Percentiles rank a stretch among this genome's conserved stretches.
Evolutionary conservation across 2,797 vertebrate species (phyloP).

Genomic region (Coracias cyanogaster): DNA sequence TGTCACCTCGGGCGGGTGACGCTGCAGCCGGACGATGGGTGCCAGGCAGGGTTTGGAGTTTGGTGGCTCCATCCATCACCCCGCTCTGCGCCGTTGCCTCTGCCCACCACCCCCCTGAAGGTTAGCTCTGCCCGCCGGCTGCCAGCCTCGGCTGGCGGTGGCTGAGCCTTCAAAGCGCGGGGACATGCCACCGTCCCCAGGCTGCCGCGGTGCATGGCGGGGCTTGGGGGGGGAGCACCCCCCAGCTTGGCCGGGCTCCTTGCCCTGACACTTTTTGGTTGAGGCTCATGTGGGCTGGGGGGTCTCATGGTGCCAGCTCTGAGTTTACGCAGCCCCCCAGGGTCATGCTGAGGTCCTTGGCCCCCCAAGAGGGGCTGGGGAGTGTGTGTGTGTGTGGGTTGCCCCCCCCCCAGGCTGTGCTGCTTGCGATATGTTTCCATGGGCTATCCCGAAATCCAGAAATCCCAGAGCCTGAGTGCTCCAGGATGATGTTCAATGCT

Average conservation of each 20-base stretch:
- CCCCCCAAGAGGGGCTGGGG: neutral
- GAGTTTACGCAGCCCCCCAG: accelerated
- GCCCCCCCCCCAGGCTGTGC: neutral
- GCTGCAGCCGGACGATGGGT: neutral
- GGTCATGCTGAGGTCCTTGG: neutral
- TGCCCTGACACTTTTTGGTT: accelerated
- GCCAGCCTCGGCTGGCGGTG: neutral
- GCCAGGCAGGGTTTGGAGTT: neutral
- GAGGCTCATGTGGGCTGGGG: neutral
- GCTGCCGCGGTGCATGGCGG: conserved; percentile 1
- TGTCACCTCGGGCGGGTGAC: accelerated
- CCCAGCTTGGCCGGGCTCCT: neutral
- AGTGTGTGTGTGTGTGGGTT: neutral
- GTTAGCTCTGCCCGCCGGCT: conserved; percentile 45
- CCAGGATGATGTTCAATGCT: no score
- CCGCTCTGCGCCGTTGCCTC: neutral
- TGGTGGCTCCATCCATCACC: neutral
- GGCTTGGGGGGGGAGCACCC: neutral
- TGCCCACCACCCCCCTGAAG: neutral
- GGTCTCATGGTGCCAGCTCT: neutral
- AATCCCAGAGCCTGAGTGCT: neutral
- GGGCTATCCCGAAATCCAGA: neutral
- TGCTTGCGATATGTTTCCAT: neutral
- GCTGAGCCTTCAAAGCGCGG: conserved; percentile 27
- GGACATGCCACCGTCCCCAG: neutral